Percentiles rank a stretch among this genome's conserved stretches.
Evolutionary conservation across 2,888 invertebrate genomes (phyloP).

Genomic region (Eledone cirrhosa): DNA sequence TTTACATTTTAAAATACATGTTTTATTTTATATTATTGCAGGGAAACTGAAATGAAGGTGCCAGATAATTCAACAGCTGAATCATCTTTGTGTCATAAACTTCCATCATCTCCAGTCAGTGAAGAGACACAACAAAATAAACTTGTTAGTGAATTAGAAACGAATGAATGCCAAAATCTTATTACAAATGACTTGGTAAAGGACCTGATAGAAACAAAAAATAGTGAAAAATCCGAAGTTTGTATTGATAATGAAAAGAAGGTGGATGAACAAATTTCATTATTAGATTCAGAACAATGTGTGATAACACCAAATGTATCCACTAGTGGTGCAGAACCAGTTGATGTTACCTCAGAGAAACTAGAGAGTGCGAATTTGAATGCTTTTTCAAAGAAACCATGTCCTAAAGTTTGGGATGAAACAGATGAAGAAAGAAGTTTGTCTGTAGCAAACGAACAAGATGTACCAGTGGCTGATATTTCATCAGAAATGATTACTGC

Average conservation of each 20-base stretch:
- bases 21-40: neutral
- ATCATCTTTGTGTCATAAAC: neutral
- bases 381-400: too few species aligned
- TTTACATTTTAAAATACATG: neutral
- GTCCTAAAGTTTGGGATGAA: neutral
- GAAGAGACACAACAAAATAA: constrained; percentile 40
- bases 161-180: neutral
- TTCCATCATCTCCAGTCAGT: constrained; percentile 24
- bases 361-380: too few species aligned
- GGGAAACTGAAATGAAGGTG: constrained; percentile 7
- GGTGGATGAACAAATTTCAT: too few species aligned
- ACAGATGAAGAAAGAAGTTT: neutral
- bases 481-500: constrained; percentile 27
- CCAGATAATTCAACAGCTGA: constrained; percentile 5
- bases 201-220: neutral
- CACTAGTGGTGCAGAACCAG: too few species aligned
- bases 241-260: neutral
- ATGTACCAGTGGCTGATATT: constrained; percentile 19
- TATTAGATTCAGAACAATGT: too few species aligned
- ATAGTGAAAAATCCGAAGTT: neutral
- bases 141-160: neutral
- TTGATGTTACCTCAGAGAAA: too few species aligned
- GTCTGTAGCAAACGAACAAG: neutral
- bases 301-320: too few species aligned
- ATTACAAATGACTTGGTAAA: constrained; percentile 5